These are phyloP conservation scores for Corythornis cristatus DNA, from an alignment of 2,113 vertebrate genomes.

Conservation along the genomic window DNA sequence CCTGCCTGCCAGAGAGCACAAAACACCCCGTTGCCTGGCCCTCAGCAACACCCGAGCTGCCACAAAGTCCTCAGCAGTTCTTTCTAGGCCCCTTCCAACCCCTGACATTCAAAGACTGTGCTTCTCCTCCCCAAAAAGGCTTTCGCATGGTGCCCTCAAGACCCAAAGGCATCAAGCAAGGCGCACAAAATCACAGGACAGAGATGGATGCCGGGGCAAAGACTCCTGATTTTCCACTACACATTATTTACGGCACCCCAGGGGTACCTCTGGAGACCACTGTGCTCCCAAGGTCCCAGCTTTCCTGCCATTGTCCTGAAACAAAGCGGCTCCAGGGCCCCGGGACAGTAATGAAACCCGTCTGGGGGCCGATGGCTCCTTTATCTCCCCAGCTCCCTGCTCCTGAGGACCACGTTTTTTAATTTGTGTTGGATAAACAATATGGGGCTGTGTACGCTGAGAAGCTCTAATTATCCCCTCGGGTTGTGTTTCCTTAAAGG, in stretches of 20 bases:
- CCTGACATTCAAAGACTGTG: no score
- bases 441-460: conserved; percentile 78
- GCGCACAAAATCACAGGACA: fast-evolving
- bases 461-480: conserved; percentile 83
- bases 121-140: neutral
- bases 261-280: neutral
- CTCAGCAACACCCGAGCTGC: neutral
- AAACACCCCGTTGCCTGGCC: neutral
- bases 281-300: neutral
- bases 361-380: conserved; percentile 36
- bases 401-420: conserved; percentile 78
- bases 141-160: fast-evolving
- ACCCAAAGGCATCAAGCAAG: fast-evolving
- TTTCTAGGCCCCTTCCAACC: no score
- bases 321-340: neutral
- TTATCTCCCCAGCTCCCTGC: conserved; percentile 62
- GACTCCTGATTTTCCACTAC: neutral
- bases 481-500: conserved; percentile 85
- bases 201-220: neutral
- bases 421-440: conserved; percentile 88
- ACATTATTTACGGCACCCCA: neutral
- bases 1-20: fast-evolving
- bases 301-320: neutral
- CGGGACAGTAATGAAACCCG: conserved; percentile 51
- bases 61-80: fast-evolving